These are phyloP conservation scores for Murina feae DNA, from an alignment of 2,113 vertebrate genomes.

Conservation along the genomic window DNA sequence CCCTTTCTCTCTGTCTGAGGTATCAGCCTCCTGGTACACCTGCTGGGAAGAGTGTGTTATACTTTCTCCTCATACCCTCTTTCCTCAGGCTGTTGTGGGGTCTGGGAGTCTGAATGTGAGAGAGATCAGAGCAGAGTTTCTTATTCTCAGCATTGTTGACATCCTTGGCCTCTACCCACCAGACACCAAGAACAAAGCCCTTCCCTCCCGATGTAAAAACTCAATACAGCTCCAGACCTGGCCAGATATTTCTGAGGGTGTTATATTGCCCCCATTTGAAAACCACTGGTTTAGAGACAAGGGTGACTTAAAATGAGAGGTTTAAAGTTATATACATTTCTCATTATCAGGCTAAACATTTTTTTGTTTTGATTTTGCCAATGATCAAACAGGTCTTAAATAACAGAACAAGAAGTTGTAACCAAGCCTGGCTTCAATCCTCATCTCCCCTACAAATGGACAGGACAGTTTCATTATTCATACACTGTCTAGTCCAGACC, in stretches of 20 bases:
- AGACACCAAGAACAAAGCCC: background rate
- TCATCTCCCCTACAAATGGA: background rate
- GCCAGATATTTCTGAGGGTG: background rate
- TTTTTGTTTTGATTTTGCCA: too few relatives aligned
- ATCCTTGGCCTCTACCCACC: background rate
- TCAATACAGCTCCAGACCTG: background rate
- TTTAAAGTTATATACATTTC: background rate
- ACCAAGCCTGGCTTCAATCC: background rate
- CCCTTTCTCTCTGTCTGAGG: background rate
- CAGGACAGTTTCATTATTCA: accelerated
- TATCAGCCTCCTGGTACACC: too few relatives aligned
- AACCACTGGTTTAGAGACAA: background rate
- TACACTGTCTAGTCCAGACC: background rate
- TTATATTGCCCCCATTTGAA: background rate
- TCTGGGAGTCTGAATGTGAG: background rate
- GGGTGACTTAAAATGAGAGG: background rate
- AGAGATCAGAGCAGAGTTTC: background rate
- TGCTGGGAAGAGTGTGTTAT: too few relatives aligned
- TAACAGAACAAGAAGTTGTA: background rate
- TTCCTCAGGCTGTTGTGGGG: too few relatives aligned
- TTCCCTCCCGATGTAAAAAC: background rate
- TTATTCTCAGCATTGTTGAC: background rate
- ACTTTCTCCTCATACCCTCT: background rate
- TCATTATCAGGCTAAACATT: background rate
- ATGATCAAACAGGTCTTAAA: background rate